A percentile compares a stretch with the other conserved stretches of the same genome.
These are phyloP conservation scores for Eulemur macaco DNA, from an alignment of 2,113 vertebrate species.

Conservation along the genomic window DNA sequence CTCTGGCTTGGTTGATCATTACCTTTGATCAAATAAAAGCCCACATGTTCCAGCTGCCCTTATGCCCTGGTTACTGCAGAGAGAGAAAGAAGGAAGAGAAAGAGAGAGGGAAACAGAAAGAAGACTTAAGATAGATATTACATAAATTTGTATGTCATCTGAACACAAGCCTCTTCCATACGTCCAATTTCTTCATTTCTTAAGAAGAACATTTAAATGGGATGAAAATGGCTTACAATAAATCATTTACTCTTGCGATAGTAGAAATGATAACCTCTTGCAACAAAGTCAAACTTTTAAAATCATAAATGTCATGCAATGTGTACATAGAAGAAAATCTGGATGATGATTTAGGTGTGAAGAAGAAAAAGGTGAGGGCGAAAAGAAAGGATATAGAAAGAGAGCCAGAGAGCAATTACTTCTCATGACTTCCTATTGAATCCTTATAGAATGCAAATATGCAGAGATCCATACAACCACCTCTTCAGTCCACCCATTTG, in stretches of 20 bases:
- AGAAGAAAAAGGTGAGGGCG: background rate
- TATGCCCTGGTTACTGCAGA: slow-evolving; percentile 85
- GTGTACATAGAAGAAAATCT: background rate
- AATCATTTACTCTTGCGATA: background rate
- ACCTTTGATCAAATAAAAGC: slow-evolving; percentile 89
- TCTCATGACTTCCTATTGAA: background rate
- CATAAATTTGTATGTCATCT: background rate
- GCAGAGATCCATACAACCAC: background rate
- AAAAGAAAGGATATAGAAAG: background rate
- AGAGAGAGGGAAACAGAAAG: slow-evolving; percentile 49
- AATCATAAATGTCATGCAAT: background rate
- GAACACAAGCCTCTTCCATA: background rate
- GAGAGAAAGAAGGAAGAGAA: slow-evolving; percentile 76
- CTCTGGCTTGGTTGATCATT: slow-evolving; percentile 89
- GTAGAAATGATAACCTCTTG: background rate
- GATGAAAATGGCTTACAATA: background rate
- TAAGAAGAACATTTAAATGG: background rate
- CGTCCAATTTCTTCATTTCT: background rate
- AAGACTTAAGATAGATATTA: slow-evolving; percentile 37
- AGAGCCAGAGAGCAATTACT: background rate
- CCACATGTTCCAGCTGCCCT: slow-evolving; percentile 88
- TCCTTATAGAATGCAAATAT: background rate
- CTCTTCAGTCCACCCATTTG: background rate
- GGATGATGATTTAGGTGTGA: background rate
- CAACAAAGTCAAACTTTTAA: background rate